These are phyloP conservation scores for Thunnus thynnus DNA, from an alignment of 2,113 vertebrate genomes.

Conservation along the genomic window DNA sequence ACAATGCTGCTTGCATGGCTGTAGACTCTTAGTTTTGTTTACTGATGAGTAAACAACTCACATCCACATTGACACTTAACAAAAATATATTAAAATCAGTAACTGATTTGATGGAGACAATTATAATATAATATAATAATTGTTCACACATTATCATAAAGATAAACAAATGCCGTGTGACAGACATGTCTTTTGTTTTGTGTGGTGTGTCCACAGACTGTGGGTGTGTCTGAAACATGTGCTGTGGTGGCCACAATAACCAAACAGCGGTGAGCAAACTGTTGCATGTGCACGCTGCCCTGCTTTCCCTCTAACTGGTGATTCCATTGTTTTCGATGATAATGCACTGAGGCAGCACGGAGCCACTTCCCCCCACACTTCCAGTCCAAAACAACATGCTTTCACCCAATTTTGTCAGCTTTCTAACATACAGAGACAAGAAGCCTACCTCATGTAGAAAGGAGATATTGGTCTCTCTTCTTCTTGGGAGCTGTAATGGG, in stretches of 20 bases:
- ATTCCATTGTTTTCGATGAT: constrained; percentile 67
- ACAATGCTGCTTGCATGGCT: no score
- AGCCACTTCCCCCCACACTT: constrained; percentile 52
- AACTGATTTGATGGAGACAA: background rate
- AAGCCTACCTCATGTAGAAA: constrained; percentile 92
- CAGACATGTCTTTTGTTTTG: background rate
- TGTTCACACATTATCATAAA: no score
- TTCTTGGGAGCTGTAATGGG: constrained; percentile 87
- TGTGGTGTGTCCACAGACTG: no score
- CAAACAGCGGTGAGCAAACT: constrained; percentile 46
- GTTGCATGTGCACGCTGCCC: constrained; percentile 54
- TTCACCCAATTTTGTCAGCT: background rate
- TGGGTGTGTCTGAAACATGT: constrained; percentile 17
- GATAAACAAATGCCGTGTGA: no score
- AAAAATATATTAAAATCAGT: background rate
- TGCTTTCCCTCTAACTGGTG: constrained; percentile 36
- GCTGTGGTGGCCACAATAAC: constrained; percentile 8
- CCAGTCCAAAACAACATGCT: constrained; percentile 57
- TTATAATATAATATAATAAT: no score
- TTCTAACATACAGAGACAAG: constrained; percentile 6
- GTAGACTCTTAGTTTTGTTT: no score
- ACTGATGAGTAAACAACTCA: no score
- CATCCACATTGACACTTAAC: background rate
- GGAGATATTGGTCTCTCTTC: constrained; percentile 93
- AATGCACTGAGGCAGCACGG: constrained; percentile 54